Conservation (phyloP, 2,888 invertebrate genomes). For the Halocaridina rubra region DNA sequence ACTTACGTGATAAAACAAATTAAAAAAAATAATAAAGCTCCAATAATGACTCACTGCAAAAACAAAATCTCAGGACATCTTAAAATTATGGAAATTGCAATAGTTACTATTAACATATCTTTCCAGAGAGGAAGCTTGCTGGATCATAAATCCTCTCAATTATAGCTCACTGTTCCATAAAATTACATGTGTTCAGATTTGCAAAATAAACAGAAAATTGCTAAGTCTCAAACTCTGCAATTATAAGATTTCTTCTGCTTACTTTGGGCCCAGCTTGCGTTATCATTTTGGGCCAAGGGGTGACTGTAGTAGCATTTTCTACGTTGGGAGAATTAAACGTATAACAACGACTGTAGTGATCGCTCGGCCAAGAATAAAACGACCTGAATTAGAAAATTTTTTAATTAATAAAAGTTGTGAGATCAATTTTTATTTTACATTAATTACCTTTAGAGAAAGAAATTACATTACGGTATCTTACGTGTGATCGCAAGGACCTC, state of each 20-base stretch:
- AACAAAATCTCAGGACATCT: not conserved
- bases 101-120: not conserved
- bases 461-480: not conserved
- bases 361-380: constrained; percentile 32
- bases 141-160: not conserved
- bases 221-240: too few species aligned
- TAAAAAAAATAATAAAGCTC: too few species aligned
- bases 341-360: constrained; percentile 33
- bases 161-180: not conserved
- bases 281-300: constrained; percentile 1
- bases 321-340: constrained; percentile 26
- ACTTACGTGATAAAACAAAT: too few species aligned
- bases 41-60: too few species aligned
- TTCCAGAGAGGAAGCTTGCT: not conserved
- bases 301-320: not conserved
- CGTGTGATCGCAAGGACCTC: not conserved
- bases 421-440: not conserved
- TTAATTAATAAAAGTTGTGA: not conserved
- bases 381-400: not conserved
- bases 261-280: constrained; percentile 27
- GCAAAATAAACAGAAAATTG: too few species aligned
- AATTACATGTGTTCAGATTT: too few species aligned
- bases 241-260: not conserved
- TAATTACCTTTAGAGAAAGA: not conserved
- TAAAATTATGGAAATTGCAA: not conserved